Evolutionary conservation across 2,797 vertebrate genomes (phyloP).

Genomic region (Valencia hispanica): DNA sequence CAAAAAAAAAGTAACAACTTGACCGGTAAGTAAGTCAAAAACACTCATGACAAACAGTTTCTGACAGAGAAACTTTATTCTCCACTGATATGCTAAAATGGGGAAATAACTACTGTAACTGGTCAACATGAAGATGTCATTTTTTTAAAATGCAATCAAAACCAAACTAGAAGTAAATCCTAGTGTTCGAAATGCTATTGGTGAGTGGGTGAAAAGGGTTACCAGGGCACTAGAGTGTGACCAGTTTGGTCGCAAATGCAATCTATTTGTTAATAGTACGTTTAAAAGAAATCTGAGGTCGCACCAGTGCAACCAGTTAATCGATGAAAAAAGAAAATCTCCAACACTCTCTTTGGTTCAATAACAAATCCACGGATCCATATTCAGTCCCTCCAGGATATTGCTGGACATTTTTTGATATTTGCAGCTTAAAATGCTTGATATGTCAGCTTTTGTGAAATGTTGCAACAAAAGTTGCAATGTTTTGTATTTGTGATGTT

Average conservation of each 20-base stretch:
- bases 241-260: too few relatives aligned
- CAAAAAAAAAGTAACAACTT: neutral
- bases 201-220: neutral
- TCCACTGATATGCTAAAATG: neutral
- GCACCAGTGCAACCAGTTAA: neutral
- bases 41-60: neutral
- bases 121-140: neutral
- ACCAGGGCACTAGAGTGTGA: too few relatives aligned
- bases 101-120: neutral
- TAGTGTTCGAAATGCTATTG: neutral
- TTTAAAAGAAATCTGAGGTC: too few relatives aligned
- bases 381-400: too few relatives aligned
- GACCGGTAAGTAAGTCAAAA: neutral
- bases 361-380: neutral
- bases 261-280: too few relatives aligned
- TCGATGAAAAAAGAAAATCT: neutral
- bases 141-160: neutral
- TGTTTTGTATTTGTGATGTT: too few relatives aligned
- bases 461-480: too few relatives aligned
- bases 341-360: neutral
- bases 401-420: too few relatives aligned
- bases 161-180: neutral
- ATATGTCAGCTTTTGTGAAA: too few relatives aligned
- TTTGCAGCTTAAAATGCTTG: too few relatives aligned
- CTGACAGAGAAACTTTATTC: neutral